These are phyloP conservation scores for Pristionchus exspectatus DNA, from an alignment of 2,888 invertebrate species.

Conservation along the genomic window DNA sequence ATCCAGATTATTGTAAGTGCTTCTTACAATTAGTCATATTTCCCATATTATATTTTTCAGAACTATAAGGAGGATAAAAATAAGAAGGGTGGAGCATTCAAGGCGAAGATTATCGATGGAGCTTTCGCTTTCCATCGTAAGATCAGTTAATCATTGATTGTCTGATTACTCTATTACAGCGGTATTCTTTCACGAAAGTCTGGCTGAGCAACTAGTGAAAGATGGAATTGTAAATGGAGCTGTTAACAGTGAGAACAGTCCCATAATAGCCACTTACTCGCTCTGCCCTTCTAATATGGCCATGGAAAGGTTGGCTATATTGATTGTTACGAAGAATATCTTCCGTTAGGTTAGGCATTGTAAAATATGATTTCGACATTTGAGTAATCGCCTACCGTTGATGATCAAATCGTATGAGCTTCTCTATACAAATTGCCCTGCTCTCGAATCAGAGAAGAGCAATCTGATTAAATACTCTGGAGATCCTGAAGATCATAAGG, in stretches of 20 bases:
- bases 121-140: conserved; percentile 21
- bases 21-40: too few species aligned
- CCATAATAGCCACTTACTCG: not conserved
- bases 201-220: not conserved
- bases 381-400: not conserved
- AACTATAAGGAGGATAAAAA: not conserved
- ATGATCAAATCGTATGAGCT: conserved; percentile 28
- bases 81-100: not conserved
- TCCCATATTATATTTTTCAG: not conserved
- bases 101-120: conserved; percentile 39
- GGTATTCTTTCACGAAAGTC: not conserved
- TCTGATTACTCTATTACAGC: not conserved
- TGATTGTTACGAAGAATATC: not conserved
- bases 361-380: not conserved
- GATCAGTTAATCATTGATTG: not conserved
- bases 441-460: conserved; percentile 11
- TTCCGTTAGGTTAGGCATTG: not conserved
- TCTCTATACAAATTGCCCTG: not conserved
- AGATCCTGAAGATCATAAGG: conserved; percentile 28
- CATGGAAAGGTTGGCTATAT: not conserved
- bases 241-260: not conserved
- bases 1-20: conserved; percentile 27
- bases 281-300: not conserved
- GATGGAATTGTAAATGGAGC: not conserved
- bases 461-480: conserved; percentile 29